Conservation (phyloP, 2,113 vertebrate genomes). For the Mellivora capensis region DNA sequence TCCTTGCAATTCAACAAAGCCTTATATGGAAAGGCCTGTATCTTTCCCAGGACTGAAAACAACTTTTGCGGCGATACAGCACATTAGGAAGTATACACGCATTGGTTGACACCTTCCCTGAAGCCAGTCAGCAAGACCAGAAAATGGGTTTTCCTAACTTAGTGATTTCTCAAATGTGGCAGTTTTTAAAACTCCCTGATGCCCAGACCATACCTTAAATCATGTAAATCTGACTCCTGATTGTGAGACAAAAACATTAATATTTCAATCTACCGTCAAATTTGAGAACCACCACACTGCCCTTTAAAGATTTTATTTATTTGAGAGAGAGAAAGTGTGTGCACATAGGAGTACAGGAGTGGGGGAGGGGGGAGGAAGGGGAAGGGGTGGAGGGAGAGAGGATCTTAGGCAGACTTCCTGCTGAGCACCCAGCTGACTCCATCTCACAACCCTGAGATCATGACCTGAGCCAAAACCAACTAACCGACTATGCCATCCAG, state of each 20-base stretch:
- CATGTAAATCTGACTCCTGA: not conserved
- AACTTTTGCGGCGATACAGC: not conserved
- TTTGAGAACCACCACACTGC: not conserved
- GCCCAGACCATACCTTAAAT: not conserved
- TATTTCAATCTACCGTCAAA: not conserved
- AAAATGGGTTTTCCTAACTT: not conserved
- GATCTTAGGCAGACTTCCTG: not conserved
- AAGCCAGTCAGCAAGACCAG: not conserved
- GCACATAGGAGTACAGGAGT: not conserved
- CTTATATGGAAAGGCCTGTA: not conserved
- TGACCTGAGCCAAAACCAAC: not conserved
- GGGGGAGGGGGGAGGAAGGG: not conserved
- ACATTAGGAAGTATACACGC: not conserved
- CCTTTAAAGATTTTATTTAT: not conserved
- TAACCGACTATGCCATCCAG: not conserved
- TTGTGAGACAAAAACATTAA: not conserved
- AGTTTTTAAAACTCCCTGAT: not conserved
- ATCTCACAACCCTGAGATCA: not conserved
- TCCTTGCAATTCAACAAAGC: not conserved
- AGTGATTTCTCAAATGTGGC: not conserved
- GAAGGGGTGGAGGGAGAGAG: not conserved
- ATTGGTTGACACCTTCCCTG: not conserved
- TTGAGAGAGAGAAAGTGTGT: not conserved
- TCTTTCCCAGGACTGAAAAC: constrained; percentile 17
- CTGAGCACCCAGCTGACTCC: not conserved